Evolutionary conservation across 2,888 invertebrate genomes (phyloP), one percentile per base, ranked within the genome.

Genomic region (Phaedon cochleariae): DNA sequence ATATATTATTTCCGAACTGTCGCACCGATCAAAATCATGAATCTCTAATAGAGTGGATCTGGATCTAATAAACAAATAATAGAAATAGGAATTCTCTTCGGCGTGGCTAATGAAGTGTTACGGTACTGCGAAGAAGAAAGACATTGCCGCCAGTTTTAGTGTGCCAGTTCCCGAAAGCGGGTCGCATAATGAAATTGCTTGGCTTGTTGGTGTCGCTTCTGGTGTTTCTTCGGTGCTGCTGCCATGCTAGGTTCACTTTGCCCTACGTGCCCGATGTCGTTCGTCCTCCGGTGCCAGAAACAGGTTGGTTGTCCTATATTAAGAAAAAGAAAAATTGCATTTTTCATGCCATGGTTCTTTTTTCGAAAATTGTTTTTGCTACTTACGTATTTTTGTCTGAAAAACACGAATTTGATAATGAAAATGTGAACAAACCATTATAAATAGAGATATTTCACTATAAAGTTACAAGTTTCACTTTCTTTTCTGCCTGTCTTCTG

Each of bases 241-340:
- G 17, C 26, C 2, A 20, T n/a, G 67, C 76, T 7, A 75, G 80
- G 59, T 79, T 79, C 67, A 63, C 82, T 67, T 68, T 84, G 61
- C 84, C 84, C 41, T 73, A 81, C 61, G 83, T 85, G 21, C 85
- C 85, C 10, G 84, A 84, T 68, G 79, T 83, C 0, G 73, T 85
- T 22, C 80, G 83, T 75, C 85, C 85, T 15, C 84, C 84, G 4
- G 77, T 86, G 48, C 85, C 85, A 2, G 84, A 85, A 72, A 80
- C 82, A 72, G 83, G 85, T 84, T 80, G 80, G 77, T 68, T 22
- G n/a, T n/a, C n/a, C n/a, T n/a, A n/a, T 34, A 6, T 55, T 31
- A 10, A 12, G 7, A 26, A 26, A 26, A 26, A 26, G 7, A 26
- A 26, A 26, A 26, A n/a, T n/a, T n/a, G n/a, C n/a, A n/a, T n/a